phyloP scores from a whole-genome alignment of 2,797 vertebrate genomes.

The Ptychadena robeensis region DNA sequence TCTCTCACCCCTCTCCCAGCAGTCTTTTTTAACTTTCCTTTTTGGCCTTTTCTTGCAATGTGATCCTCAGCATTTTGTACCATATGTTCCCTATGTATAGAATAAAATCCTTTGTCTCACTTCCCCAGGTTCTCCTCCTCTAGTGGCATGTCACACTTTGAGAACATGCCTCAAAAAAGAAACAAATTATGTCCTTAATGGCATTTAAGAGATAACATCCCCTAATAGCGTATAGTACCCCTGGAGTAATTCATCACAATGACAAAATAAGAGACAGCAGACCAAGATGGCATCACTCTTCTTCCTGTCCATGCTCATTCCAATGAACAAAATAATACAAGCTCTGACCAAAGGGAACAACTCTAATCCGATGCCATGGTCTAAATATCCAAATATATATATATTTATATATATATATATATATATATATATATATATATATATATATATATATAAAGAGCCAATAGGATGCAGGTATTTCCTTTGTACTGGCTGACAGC shows the following conservation, averaged over 20 bases:
- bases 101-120: constrained; percentile 29
- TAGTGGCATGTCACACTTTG: constrained; percentile 22
- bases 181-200: constrained; percentile 33
- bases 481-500: no score
- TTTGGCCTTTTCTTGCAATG: constrained; percentile 1
- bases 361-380: no score
- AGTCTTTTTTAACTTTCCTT: constrained; percentile 30
- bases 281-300: background rate
- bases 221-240: constrained; percentile 4
- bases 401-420: no score
- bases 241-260: constrained; percentile 16
- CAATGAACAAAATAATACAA: background rate
- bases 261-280: background rate
- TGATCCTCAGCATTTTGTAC: background rate
- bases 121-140: background rate
- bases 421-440: no score
- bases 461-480: no score
- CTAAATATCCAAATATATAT: no score
- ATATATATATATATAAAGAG: no score
- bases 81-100: constrained; percentile 4
- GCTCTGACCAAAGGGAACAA: background rate
- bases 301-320: background rate
- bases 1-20: constrained; percentile 14
- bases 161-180: constrained; percentile 14
- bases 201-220: constrained; percentile 26